Conservation (phyloP, 2,888 invertebrate genomes). For the Chesias legatella region DNA sequence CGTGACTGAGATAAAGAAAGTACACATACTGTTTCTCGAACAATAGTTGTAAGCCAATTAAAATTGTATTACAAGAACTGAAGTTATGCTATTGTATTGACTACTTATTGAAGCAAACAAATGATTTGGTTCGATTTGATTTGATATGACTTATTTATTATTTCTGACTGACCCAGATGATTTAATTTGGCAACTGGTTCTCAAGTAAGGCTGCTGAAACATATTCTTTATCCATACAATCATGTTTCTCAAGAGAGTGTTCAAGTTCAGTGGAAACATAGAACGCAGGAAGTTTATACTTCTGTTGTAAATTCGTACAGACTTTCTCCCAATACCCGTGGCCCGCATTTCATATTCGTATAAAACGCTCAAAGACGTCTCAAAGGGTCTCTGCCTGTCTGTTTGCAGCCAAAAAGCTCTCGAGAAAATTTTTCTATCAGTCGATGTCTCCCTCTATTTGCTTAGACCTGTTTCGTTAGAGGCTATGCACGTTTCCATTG, state of each 20-base stretch:
- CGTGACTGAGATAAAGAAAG: conserved; percentile 11
- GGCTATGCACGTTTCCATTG: conserved; percentile 51
- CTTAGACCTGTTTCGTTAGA: conserved; percentile 79
- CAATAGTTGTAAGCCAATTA: too few relatives aligned
- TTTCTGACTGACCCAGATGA: too few relatives aligned
- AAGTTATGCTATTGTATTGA: too few relatives aligned
- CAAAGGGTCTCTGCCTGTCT: conserved; percentile 53
- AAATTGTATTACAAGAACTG: conserved; percentile 1
- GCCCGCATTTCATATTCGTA: conserved; percentile 9
- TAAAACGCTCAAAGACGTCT: conserved; percentile 40
- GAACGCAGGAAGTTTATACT: too few relatives aligned
- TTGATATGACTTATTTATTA: too few relatives aligned
- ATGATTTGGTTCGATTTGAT: too few relatives aligned
- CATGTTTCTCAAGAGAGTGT: too few relatives aligned
- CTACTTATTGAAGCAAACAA: too few relatives aligned
- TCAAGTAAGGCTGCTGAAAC: too few relatives aligned
- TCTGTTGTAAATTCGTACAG: not conserved
- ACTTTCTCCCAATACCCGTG: conserved; percentile 8
- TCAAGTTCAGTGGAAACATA: too few relatives aligned
- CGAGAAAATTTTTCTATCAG: conserved; percentile 70
- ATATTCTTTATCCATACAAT: too few relatives aligned
- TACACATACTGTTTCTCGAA: conserved; percentile 12
- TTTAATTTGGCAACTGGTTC: too few relatives aligned
- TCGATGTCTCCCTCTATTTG: conserved; percentile 77
- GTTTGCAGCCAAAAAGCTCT: conserved; percentile 59